Base-by-base conservation (phyloP, 2,888 invertebrate genomes). In the Drosophila multiciliata region DNA sequence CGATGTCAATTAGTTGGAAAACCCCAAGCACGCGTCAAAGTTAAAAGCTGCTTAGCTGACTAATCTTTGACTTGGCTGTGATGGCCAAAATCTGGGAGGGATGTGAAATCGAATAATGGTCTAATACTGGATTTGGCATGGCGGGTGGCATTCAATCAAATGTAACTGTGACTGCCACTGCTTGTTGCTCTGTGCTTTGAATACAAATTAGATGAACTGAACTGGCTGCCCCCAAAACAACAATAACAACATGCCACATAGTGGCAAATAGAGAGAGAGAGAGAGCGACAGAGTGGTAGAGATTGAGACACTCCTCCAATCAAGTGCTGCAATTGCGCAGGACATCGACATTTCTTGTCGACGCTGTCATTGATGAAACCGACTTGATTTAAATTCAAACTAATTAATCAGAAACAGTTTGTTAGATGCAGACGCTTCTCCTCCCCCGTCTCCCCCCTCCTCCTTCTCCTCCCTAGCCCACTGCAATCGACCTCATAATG, bases 311-410 rank as follows among this genome's bases (percentile, higher is more conserved):
- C 87, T 90, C 90, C 90, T 74, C 80, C 78, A 83, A 88, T 82
- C 77, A 82, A 70, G 74, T 60, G 49, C 26, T 59, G 15, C n/a
- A 8, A 57, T 57, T 68, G 66, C 54, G 36, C 63, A 49, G 53
- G 55, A 66, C 70, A 66, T 59, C 68, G 71, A 64, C 66, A 68
- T 66, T 66, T 74, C 71, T 60, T 74, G 80, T 73, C 82, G 77
- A 69, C 77, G 82, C 73, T 79, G 70, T 75, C 75, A 75, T 74
- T 75, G 73, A 77, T 77, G 77, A 80, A 83, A 82, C 74, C 66
- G 72, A 73, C 82, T 90, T 90, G 79, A 87, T 90, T 90, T 86
- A 86, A 89, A 91, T 87, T 83, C 89, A 89, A 87, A 87, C 87
- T 90, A 90, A 90, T 90, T 91, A 90, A 91, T 90, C 91, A 90